Percentiles rank a stretch among this genome's conserved stretches.
Evolutionary conservation across 2,797 vertebrate genomes (phyloP).

Genomic region (Tenualosa thibaudeaui): DNA sequence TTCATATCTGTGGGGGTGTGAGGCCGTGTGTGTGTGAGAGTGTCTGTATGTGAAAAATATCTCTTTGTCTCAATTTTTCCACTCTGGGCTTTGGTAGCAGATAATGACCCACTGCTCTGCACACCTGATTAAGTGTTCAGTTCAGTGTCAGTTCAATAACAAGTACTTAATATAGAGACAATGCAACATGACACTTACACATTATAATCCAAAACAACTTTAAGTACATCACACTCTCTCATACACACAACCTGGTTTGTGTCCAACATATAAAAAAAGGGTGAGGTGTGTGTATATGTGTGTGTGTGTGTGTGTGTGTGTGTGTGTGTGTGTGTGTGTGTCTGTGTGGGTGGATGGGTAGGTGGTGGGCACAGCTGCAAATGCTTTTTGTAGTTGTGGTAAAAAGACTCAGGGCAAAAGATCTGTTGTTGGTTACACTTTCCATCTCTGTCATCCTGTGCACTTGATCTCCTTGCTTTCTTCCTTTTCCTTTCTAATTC

Average conservation of each 20-base stretch:
- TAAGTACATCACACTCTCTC: neutral
- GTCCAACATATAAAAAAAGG: neutral
- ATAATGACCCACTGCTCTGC: conserved; percentile 77
- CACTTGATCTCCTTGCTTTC: conserved; percentile 67
- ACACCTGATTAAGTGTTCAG: conserved; percentile 78
- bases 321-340: conserved; percentile 9
- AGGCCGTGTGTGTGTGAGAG: neutral
- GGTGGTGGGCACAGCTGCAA: conserved; percentile 35
- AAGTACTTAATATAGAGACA: conserved; percentile 46
- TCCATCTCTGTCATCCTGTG: conserved; percentile 4
- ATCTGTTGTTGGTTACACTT: conserved; percentile 68
- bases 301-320: conserved; percentile 12
- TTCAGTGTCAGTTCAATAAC: conserved; percentile 63
- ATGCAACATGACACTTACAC: neutral
- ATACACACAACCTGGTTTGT: conserved; percentile 8
- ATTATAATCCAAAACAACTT: neutral
- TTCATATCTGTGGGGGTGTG: neutral
- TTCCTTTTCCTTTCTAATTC: conserved; percentile 53
- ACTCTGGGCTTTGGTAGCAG: conserved; percentile 76
- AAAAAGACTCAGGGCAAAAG: conserved; percentile 58
- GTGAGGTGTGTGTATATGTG: neutral
- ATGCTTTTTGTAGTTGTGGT: conserved; percentile 72
- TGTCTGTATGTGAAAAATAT: conserved; percentile 52
- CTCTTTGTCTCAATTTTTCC: conserved; percentile 71
- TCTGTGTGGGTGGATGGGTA: neutral